Conservation (phyloP, 2,888 invertebrate species). For the Orthosia incerta region DNA sequence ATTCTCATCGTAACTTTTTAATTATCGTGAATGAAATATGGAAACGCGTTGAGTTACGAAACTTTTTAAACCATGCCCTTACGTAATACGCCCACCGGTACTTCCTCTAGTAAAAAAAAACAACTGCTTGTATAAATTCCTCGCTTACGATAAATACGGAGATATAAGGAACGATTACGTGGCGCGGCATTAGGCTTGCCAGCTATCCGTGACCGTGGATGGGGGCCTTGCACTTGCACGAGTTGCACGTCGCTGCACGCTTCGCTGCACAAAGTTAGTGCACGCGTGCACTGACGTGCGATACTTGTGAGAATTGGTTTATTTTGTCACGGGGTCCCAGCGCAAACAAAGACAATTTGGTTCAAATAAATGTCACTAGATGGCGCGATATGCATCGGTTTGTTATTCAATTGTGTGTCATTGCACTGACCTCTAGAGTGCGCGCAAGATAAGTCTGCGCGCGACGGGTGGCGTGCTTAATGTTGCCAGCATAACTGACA, state of each 20-base stretch:
- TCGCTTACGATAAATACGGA: constrained; percentile 51
- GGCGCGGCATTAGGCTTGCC: constrained; percentile 45
- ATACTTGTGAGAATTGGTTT: background rate
- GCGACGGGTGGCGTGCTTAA: too few relatives aligned
- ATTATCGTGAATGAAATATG: background rate
- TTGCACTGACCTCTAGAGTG: too few relatives aligned
- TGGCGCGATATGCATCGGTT: too few relatives aligned
- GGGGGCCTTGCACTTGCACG: constrained; percentile 64
- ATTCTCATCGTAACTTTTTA: background rate
- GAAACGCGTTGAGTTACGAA: constrained; percentile 7
- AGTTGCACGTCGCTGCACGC: constrained; percentile 51
- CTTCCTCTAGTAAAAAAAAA: constrained; percentile 40
- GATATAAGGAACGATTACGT: constrained; percentile 62
- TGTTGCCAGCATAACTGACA: too few relatives aligned
- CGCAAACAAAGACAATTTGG: too few relatives aligned
- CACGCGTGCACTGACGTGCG: constrained; percentile 32
- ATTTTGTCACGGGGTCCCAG: too few relatives aligned
- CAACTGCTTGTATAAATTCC: constrained; percentile 40
- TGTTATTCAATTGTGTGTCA: too few relatives aligned
- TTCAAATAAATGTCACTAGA: too few relatives aligned
- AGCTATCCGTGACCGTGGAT: constrained; percentile 60
- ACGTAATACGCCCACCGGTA: constrained; percentile 22
- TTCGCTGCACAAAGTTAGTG: constrained; percentile 39
- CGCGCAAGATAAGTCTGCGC: too few relatives aligned
- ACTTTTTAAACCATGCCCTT: constrained; percentile 17